Conservation (phyloP, 2,113 vertebrate genomes). For the Mola mola region DNA sequence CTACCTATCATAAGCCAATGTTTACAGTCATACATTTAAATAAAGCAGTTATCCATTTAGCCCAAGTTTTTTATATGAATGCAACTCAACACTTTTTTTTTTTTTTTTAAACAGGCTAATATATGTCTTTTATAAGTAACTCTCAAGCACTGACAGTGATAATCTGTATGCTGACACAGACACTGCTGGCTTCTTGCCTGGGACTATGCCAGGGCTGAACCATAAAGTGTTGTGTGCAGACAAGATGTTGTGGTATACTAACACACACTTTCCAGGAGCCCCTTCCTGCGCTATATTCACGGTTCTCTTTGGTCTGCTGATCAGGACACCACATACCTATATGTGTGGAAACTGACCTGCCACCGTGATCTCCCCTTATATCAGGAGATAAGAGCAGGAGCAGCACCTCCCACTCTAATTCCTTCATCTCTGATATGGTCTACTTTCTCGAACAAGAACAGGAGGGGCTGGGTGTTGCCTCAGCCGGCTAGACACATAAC, state of each 20-base stretch:
- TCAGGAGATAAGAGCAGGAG: neutral
- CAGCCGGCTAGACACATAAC: slow-evolving; percentile 1
- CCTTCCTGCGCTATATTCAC: neutral
- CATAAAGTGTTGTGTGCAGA: slow-evolving; percentile 6
- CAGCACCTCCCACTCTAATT: neutral
- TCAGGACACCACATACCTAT: slow-evolving; percentile 9
- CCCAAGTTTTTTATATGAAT: too few species aligned
- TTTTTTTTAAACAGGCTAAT: too few species aligned
- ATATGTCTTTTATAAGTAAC: too few species aligned
- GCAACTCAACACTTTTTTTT: too few species aligned
- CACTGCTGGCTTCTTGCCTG: too few species aligned
- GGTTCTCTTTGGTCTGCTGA: slow-evolving; percentile 2
- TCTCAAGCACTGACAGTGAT: too few species aligned
- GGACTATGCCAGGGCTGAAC: slow-evolving; percentile 1
- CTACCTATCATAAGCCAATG: too few species aligned
- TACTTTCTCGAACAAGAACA: neutral
- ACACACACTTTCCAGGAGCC: neutral
- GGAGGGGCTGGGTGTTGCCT: slow-evolving; percentile 25
- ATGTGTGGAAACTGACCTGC: slow-evolving; percentile 4
- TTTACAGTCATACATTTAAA: too few species aligned
- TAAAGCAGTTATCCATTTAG: too few species aligned
- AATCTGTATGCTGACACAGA: too few species aligned
- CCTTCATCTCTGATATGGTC: slow-evolving; percentile 3
- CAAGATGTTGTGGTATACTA: fast-evolving
- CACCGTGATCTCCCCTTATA: neutral